These are phyloP conservation scores for Amia ocellicauda DNA, from an alignment of 2,113 vertebrate genomes.

Conservation along the genomic window DNA sequence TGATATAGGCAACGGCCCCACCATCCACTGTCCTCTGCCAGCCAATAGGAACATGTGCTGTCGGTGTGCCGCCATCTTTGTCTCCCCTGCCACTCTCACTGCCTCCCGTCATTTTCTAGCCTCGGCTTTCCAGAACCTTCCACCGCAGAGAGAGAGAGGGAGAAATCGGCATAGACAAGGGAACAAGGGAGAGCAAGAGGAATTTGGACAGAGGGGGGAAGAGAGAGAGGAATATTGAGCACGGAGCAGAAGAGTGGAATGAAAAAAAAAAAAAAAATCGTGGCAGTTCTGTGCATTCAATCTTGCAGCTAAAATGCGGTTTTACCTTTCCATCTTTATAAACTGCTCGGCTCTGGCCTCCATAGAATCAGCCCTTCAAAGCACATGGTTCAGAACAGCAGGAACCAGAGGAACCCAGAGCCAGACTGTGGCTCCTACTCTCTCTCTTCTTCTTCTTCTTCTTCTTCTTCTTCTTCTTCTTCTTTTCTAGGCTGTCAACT, in stretches of 20 bases:
- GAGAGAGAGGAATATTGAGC: constrained; percentile 26
- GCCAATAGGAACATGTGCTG: constrained; percentile 77
- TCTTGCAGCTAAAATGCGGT: no score
- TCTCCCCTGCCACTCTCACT: constrained; percentile 81
- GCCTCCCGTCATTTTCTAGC: constrained; percentile 87
- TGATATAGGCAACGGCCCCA: constrained; percentile 77
- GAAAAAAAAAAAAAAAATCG: constrained; percentile 1
- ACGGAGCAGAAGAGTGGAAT: constrained; percentile 3
- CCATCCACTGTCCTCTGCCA: constrained; percentile 82
- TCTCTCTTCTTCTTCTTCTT: no score
- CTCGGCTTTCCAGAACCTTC: constrained; percentile 74
- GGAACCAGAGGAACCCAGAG: background rate
- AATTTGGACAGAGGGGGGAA: background rate
- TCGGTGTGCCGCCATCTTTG: constrained; percentile 69
- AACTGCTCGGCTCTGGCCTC: background rate
- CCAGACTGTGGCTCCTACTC: background rate
- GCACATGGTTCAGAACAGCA: background rate
- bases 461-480: no score
- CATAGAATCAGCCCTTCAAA: background rate
- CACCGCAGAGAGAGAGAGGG: constrained; percentile 3
- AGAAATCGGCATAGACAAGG: constrained; percentile 2
- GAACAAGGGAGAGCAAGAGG: constrained; percentile 48
- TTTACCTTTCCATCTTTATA: constrained; percentile 4
- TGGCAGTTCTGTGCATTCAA: background rate
- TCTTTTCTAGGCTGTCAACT: no score